These are phyloP conservation scores for Nematolebias whitei DNA, from an alignment of 2,113 vertebrate genomes.

Conservation along the genomic window DNA sequence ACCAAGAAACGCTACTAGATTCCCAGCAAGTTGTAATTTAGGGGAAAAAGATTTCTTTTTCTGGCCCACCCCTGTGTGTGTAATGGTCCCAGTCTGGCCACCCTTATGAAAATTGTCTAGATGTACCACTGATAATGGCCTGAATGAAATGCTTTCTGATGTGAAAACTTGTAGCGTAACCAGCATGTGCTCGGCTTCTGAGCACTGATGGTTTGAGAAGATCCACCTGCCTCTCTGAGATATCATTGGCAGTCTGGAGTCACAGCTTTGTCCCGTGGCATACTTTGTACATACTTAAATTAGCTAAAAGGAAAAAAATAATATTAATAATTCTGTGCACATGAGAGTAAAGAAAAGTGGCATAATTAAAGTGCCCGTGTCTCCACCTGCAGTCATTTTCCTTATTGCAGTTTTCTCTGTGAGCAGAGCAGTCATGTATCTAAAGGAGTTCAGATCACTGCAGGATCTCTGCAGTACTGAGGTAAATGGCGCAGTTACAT, in stretches of 20 bases:
- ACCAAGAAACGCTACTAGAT: no score
- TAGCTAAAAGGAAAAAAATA: background rate
- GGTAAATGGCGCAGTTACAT: constrained; percentile 61
- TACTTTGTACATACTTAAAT: background rate
- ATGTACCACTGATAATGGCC: no score
- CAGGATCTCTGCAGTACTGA: constrained; percentile 27
- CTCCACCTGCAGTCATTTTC: constrained; percentile 46
- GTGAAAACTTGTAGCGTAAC: constrained; percentile 30
- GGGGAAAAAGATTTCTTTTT: no score
- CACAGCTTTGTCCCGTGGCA: constrained; percentile 11
- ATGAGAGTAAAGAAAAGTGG: constrained; percentile 1
- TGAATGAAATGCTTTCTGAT: constrained; percentile 34
- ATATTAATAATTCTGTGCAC: background rate
- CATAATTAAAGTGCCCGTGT: constrained; percentile 53
- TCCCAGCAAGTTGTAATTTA: no score
- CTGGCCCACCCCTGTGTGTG: no score
- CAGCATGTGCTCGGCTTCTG: constrained; percentile 49
- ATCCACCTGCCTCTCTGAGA: constrained; percentile 58
- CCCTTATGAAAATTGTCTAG: no score
- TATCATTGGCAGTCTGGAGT: constrained; percentile 29
- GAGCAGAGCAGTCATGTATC: constrained; percentile 40
- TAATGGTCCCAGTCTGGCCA: no score
- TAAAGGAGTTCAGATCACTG: constrained; percentile 69
- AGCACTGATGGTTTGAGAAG: constrained; percentile 24
- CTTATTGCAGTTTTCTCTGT: constrained; percentile 38